A percentile compares a stretch with the other conserved stretches of the same genome.
phyloP scores from a whole-genome alignment of 1,140 invertebrate species.

The Drosophila pseudoobscura region DNA sequence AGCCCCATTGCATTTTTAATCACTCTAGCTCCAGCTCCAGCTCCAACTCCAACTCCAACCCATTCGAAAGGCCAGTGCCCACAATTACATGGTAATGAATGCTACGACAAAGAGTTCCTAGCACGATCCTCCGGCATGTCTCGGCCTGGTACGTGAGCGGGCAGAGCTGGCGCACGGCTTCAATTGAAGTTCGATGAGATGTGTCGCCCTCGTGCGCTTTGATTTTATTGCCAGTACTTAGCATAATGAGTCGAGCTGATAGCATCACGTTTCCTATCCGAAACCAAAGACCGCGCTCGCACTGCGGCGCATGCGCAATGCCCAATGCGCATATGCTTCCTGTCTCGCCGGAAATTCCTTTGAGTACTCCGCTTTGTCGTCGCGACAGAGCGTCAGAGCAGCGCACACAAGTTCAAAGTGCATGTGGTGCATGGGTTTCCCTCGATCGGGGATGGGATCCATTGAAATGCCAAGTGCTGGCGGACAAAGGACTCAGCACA shows the following conservation, averaged over 20 bases:
- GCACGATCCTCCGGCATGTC: slow-evolving; percentile 57
- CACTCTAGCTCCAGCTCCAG: slow-evolving; percentile 9
- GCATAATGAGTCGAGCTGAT: slow-evolving; percentile 74
- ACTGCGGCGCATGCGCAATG: slow-evolving; percentile 45
- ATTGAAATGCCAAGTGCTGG: slow-evolving; percentile 62
- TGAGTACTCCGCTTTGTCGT: slow-evolving; percentile 59
- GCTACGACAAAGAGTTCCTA: slow-evolving; percentile 24
- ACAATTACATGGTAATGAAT: slow-evolving; percentile 64
- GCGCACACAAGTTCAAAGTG: slow-evolving; percentile 74
- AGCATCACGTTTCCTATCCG: slow-evolving; percentile 74
- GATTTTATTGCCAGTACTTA: slow-evolving; percentile 80
- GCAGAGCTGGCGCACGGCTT: slow-evolving; percentile 48
- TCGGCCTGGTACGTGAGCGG: slow-evolving; percentile 44
- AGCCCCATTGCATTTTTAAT: slow-evolving; percentile 47
- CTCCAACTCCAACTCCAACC: not conserved
- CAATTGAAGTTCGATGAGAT: slow-evolving; percentile 77
- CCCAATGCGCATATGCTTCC: slow-evolving; percentile 66
- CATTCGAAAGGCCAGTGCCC: slow-evolving; percentile 27
- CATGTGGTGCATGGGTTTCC: slow-evolving; percentile 25
- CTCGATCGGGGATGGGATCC: slow-evolving; percentile 18
- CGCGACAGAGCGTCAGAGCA: slow-evolving; percentile 18
- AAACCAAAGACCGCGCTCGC: slow-evolving; percentile 7
- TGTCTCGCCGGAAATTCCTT: slow-evolving; percentile 77
- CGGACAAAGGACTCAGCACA: slow-evolving; percentile 66
- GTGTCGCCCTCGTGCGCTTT: slow-evolving; percentile 65